A percentile compares a stretch with the other conserved stretches of the same genome.
Conservation (phyloP, 2,113 vertebrate species). For the human region GRCh38 chr13:59087001-59087500, state of each 20-base stretch:
- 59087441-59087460: not conserved
- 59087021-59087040: not conserved
- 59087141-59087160: not conserved
- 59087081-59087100: not conserved
- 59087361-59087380: not conserved
- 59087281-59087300: not conserved
- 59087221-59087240: not conserved
- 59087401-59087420: not conserved
- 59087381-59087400: not conserved
- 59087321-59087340: not conserved
- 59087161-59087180: not conserved
- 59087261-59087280: not conserved
- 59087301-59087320: not conserved
- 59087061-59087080: not conserved
- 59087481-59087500: not conserved
- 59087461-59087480: not conserved
- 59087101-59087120: not conserved
- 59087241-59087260: not conserved
- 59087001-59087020: not conserved
- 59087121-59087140: not conserved
- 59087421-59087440: not conserved
- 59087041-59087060: not conserved
- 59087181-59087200: not conserved
- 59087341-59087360: not conserved
- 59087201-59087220: not conserved